Conservation (phyloP, 2,888 invertebrate species). For the Metalampra italica region DNA sequence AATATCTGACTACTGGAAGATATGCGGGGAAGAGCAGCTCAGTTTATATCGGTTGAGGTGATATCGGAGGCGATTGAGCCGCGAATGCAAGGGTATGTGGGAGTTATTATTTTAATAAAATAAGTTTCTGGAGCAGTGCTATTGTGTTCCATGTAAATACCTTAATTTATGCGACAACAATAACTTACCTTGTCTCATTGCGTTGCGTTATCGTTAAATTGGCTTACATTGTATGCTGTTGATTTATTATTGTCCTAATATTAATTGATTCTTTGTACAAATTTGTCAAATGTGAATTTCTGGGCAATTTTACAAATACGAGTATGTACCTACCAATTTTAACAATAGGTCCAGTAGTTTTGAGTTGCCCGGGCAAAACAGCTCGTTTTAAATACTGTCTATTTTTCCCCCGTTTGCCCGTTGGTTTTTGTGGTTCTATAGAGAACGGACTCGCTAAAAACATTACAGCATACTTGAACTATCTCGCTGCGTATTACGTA, state of each 20-base stretch:
- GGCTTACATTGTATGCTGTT: not conserved
- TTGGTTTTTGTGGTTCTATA: no score
- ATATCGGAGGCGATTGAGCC: slow-evolving; percentile 47
- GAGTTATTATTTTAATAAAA: slow-evolving; percentile 40
- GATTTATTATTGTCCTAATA: not conserved
- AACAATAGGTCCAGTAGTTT: no score
- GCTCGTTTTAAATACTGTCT: no score
- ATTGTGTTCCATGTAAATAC: slow-evolving; percentile 19
- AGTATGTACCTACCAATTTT: no score
- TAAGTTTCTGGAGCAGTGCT: slow-evolving; percentile 18
- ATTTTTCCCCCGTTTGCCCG: no score
- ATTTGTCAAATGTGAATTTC: no score
- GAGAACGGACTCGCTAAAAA: no score
- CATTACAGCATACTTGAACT: no score
- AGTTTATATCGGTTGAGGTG: slow-evolving; percentile 28
- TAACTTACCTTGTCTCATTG: slow-evolving; percentile 2
- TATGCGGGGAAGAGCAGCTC: slow-evolving; percentile 21
- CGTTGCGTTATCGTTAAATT: not conserved
- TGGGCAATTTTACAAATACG: no score
- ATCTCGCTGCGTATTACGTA: no score
- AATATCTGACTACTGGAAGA: slow-evolving; percentile 6
- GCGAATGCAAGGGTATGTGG: slow-evolving; percentile 53
- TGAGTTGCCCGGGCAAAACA: no score
- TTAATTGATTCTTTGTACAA: no score
- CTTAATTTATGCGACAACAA: slow-evolving; percentile 15